These are phyloP conservation scores for Drosophila trichaetosa DNA, from an alignment of 2,888 invertebrate species.

Conservation along the genomic window DNA sequence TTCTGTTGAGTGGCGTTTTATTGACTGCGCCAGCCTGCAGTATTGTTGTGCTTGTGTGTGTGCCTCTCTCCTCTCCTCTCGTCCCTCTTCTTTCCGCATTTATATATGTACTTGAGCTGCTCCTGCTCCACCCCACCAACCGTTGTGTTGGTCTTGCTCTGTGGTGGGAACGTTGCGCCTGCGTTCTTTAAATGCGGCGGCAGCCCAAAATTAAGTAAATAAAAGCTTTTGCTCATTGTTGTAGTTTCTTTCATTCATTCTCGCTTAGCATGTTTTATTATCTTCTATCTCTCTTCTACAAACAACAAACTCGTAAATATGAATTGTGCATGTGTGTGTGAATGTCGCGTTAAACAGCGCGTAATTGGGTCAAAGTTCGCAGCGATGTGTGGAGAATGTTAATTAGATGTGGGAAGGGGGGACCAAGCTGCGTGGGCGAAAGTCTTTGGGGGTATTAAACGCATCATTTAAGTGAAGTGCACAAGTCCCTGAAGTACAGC, in stretches of 20 bases:
- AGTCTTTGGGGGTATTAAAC: slow-evolving; percentile 49
- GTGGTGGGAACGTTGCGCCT: slow-evolving; percentile 49
- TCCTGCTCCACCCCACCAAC: slow-evolving; percentile 16
- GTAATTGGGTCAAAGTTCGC: slow-evolving; percentile 77
- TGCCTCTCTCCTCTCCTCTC: slow-evolving; percentile 11
- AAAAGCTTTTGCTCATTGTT: slow-evolving; percentile 52
- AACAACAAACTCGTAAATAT: slow-evolving; percentile 32
- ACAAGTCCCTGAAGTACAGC: slow-evolving; percentile 22
- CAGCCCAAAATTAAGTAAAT: slow-evolving; percentile 54
- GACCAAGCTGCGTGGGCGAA: slow-evolving; percentile 44
- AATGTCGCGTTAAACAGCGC: slow-evolving; percentile 46
- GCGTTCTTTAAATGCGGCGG: slow-evolving; percentile 47
- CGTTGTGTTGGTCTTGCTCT: slow-evolving; percentile 38
- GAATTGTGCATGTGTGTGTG: slow-evolving; percentile 27
- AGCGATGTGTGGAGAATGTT: slow-evolving; percentile 68
- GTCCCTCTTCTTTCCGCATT: background rate
- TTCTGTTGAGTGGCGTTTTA: slow-evolving; percentile 63
- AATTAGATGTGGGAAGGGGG: slow-evolving; percentile 53
- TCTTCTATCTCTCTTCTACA: slow-evolving; percentile 37
- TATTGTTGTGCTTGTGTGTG: slow-evolving; percentile 14
- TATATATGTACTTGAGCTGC: slow-evolving; percentile 3
- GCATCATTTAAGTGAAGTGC: slow-evolving; percentile 33
- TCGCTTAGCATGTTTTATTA: slow-evolving; percentile 62
- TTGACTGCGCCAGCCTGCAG: slow-evolving; percentile 61
- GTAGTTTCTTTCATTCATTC: slow-evolving; percentile 23